These are phyloP conservation scores for Goniozus legneri DNA, from an alignment of 1,140 invertebrate genomes.

Conservation along the genomic window DNA sequence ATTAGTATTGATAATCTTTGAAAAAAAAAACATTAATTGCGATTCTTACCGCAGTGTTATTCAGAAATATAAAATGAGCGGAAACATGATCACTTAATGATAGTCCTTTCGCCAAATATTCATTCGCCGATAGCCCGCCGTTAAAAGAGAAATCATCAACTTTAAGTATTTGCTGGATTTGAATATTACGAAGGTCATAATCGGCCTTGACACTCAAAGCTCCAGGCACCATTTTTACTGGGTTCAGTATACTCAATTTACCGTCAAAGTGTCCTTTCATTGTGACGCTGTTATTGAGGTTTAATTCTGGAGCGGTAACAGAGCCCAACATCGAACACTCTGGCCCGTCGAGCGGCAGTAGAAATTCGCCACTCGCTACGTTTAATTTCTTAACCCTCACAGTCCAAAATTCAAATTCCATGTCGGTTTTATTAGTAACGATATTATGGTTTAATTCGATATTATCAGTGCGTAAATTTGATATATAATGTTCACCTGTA, in stretches of 20 bases:
- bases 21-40: too few relatives aligned
- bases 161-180: conserved; percentile 17
- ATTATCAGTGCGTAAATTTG: too few relatives aligned
- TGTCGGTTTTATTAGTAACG: too few relatives aligned
- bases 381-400: conserved; percentile 20
- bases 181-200: conserved; percentile 23
- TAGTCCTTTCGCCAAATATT: conserved; percentile 22
- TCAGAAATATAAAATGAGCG: conserved; percentile 21
- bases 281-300: conserved; percentile 16
- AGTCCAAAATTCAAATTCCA: too few relatives aligned
- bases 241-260: conserved; percentile 12
- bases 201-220: conserved; percentile 13
- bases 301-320: conserved; percentile 21
- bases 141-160: conserved; percentile 20
- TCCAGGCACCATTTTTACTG: conserved; percentile 10
- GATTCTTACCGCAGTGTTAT: conserved; percentile 14
- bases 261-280: conserved; percentile 23
- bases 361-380: conserved; percentile 12
- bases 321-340: conserved; percentile 17
- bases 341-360: conserved; percentile 28
- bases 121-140: conserved; percentile 22
- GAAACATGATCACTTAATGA: conserved; percentile 23
- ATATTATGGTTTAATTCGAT: too few relatives aligned
- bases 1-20: too few relatives aligned
- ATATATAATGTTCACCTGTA: too few relatives aligned